Percentiles rank a stretch among this genome's conserved stretches.
Conservation (phyloP, 2,888 invertebrate species). For the Apodemia zela region DNA sequence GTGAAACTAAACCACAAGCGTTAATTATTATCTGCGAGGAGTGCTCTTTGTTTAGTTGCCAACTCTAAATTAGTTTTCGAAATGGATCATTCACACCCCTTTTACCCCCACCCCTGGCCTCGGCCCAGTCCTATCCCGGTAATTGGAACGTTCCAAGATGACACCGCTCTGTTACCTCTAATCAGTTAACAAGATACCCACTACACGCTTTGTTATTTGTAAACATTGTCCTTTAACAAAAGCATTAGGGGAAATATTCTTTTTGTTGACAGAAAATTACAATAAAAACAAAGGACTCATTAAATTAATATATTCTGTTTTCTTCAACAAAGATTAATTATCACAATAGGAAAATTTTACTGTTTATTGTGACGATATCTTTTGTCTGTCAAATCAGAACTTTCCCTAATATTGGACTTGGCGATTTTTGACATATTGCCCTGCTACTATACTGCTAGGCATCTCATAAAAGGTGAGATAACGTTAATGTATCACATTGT, state of each 20-base stretch:
- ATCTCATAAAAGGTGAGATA: too few relatives aligned
- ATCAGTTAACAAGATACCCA: conserved; percentile 77
- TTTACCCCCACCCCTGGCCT: conserved; percentile 46
- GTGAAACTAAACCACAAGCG: conserved; percentile 78
- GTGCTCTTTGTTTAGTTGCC: conserved; percentile 81
- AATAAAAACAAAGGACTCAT: too few relatives aligned
- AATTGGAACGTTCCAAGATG: conserved; percentile 80
- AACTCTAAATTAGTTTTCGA: conserved; percentile 81
- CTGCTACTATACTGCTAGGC: too few relatives aligned
- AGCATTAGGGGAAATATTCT: conserved; percentile 13
- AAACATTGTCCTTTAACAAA: conserved; percentile 30
- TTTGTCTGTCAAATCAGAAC: too few relatives aligned
- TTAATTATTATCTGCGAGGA: conserved; percentile 80
- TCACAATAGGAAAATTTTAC: too few relatives aligned
- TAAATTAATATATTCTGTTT: too few relatives aligned
- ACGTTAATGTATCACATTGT: too few relatives aligned
- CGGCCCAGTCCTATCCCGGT: conserved; percentile 52
- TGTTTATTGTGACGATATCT: too few relatives aligned
- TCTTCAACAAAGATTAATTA: too few relatives aligned
- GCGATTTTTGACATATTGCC: too few relatives aligned
- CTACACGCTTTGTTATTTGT: conserved; percentile 61
- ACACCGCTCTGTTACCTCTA: conserved; percentile 75
- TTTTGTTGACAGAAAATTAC: too few relatives aligned
- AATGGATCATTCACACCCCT: conserved; percentile 80
- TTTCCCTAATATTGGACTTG: too few relatives aligned